Evolutionary conservation across 30 jellyfish, hydroid and myxozoan species (phyloP), one percentile per base, ranked within the genome.

Genomic region (Cassiopea xamachana): DNA sequence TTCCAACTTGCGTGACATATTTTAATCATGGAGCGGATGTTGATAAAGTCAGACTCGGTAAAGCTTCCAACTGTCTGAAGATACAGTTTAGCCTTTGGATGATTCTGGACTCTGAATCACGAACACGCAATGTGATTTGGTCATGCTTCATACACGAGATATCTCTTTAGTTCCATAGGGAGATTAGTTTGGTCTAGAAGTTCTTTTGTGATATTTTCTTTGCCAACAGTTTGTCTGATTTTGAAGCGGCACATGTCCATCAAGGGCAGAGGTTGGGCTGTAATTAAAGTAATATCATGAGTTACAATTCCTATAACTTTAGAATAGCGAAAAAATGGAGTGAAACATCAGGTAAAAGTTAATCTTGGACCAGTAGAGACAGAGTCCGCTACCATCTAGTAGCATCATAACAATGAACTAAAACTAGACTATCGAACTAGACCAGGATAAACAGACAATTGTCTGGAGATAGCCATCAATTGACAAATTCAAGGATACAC

Each of bases 201-300:
- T 60, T 96, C 98, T 48, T 70, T 88, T 18, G 98, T 89, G 70
- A 96, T 43, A 86, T 96, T 89, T 68, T 96, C 99, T 58, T 92
- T 92, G 49, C 99, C 99, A 46, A 96, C 88, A 27, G 97, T 77
- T 80, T 96, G 96, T 14, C 99, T 89, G 64, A 92, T 85, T 73
- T 92, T 89, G 39, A 89, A 85, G 46, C 99, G 95, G 81, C 99
- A 96, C 69, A 96, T 62, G 77, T 96, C 99, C 92, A 84, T 89
- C 59, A 96, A 87, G 2, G 98, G 98, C 89, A 96, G 79, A 1
- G 99, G 99, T 96, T 96, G 98, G 64, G 99, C 99, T 96, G 75
- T 46, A 87, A 80, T 55, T 6, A 89, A 89, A 80, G 69, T 44
- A 67, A 58, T 46, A 55, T n/a, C n/a, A n/a, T n/a, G n/a, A n/a